Evolutionary conservation across 1,140 invertebrate genomes (phyloP).

Genomic region (Aphis craccivora): DNA sequence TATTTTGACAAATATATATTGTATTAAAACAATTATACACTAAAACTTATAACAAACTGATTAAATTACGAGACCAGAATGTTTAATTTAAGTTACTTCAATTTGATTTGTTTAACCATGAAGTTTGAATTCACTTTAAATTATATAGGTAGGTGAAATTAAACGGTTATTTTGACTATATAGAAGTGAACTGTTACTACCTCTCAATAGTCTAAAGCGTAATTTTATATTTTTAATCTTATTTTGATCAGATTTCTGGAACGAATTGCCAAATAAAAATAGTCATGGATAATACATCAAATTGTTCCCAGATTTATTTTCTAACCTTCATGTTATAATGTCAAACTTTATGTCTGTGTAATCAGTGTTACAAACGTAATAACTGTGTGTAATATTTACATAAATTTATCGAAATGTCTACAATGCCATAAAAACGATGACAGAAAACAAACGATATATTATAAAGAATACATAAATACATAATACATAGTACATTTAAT

Average conservation of each 20-base stretch:
- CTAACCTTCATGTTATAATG: neutral
- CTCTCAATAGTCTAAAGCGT: neutral
- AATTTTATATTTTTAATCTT: constrained; percentile 13
- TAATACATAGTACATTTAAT: neutral
- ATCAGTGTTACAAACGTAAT: neutral
- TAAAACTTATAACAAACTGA: neutral
- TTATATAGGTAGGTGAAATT: constrained; percentile 12
- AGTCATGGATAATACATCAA: neutral
- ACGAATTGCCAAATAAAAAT: constrained; percentile 6
- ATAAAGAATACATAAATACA: neutral
- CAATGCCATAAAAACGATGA: neutral
- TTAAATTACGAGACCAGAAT: neutral
- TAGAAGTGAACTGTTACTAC: neutral
- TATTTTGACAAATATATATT: neutral
- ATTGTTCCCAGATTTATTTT: neutral
- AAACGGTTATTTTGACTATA: neutral
- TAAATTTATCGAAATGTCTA: neutral
- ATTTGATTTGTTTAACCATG: neutral
- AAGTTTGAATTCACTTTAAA: neutral
- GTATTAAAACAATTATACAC: neutral
- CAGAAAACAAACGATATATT: neutral
- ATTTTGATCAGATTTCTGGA: neutral
- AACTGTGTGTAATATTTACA: neutral
- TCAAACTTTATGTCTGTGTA: neutral
- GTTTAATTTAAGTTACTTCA: neutral